These are phyloP conservation scores for Genyomyrus donnyi DNA, from an alignment of 2,113 vertebrate genomes.

Conservation along the genomic window DNA sequence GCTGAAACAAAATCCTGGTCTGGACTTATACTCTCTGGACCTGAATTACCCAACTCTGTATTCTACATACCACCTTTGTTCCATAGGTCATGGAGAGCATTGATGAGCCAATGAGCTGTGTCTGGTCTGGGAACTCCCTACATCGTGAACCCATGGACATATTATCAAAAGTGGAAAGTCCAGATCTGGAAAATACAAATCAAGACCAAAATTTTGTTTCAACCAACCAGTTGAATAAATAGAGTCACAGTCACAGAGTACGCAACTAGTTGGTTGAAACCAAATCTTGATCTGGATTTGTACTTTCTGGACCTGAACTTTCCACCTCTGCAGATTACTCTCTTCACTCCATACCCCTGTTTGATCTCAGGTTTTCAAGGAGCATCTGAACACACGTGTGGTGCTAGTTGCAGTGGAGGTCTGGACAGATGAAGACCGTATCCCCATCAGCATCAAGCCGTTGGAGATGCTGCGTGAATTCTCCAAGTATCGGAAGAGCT, in stretches of 20 bases:
- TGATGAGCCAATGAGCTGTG: neutral
- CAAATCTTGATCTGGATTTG: too few relatives aligned
- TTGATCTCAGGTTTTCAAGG: conserved; percentile 81
- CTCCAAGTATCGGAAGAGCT: conserved; percentile 83
- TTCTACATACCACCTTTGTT: neutral
- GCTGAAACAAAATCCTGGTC: too few relatives aligned
- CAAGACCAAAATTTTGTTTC: too few relatives aligned
- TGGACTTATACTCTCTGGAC: too few relatives aligned
- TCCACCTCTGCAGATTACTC: neutral
- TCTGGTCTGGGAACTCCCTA: neutral
- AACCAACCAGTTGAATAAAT: too few relatives aligned
- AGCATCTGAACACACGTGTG: conserved; percentile 91
- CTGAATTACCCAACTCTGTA: too few relatives aligned
- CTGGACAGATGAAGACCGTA: conserved; percentile 88
- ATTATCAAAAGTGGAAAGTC: neutral
- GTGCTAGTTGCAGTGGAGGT: conserved; percentile 92
- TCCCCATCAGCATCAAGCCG: conserved; percentile 75
- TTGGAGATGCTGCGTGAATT: conserved; percentile 88
- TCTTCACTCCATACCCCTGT: neutral
- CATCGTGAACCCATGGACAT: neutral
- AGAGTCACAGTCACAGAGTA: too few relatives aligned
- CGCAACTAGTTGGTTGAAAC: too few relatives aligned
- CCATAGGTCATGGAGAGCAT: neutral
- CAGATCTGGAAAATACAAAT: too few relatives aligned
- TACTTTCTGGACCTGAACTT: neutral